Conservation (phyloP, 2,888 invertebrate genomes). For the Cordilura impudica region DNA sequence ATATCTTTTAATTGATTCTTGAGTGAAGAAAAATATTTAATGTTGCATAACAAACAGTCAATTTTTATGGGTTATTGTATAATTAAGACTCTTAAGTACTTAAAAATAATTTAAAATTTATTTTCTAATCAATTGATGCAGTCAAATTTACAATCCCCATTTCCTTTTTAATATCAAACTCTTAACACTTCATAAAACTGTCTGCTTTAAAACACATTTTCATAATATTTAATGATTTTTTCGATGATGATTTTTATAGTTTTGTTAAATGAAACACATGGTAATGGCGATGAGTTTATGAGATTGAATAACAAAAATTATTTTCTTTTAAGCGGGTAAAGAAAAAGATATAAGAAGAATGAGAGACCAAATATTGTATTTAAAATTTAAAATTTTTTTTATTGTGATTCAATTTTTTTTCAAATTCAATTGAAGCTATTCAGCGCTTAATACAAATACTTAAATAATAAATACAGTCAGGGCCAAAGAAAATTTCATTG, state of each 20-base stretch:
- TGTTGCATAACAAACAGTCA: conserved; percentile 44
- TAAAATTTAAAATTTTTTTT: too few species aligned
- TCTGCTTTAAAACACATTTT: conserved; percentile 23
- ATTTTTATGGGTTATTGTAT: conserved; percentile 30
- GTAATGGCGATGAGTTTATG: too few species aligned
- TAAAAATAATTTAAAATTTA: not conserved
- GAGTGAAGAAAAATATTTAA: conserved; percentile 24
- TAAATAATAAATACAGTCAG: too few species aligned
- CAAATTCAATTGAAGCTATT: too few species aligned
- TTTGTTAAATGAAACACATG: conserved; percentile 2
- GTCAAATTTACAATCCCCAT: conserved; percentile 6
- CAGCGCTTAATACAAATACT: too few species aligned
- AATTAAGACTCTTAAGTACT: not conserved
- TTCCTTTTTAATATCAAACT: not conserved
- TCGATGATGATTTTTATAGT: not conserved
- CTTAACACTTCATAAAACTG: conserved; percentile 52
- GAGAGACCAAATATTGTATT: too few species aligned
- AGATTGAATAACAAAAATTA: too few species aligned
- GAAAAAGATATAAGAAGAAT: too few species aligned
- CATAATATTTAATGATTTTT: conserved; percentile 24
- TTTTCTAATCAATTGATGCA: conserved; percentile 18
- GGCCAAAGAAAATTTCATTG: too few species aligned
- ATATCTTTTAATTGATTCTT: not conserved
- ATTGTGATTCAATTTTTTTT: too few species aligned
- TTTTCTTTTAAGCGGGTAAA: too few species aligned